Percentiles rank a stretch among this genome's conserved stretches.
These are phyloP conservation scores for Tautogolabrus adspersus DNA, from an alignment of 2,113 vertebrate genomes.

Conservation along the genomic window DNA sequence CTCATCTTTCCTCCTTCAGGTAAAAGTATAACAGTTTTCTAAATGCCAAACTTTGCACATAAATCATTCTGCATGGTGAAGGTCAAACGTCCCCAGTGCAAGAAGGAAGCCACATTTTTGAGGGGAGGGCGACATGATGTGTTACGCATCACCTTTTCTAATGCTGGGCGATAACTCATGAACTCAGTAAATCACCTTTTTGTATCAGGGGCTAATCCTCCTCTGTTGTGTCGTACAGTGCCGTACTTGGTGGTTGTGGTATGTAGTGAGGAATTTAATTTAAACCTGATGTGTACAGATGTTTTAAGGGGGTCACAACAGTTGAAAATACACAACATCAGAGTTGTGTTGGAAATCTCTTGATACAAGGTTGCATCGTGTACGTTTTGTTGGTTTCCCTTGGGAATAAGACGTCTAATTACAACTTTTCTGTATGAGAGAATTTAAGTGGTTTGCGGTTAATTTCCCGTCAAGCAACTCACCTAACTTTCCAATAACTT, in stretches of 20 bases:
- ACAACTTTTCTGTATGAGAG: not conserved
- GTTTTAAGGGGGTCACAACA: slow-evolving; percentile 5
- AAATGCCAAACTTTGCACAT: not conserved
- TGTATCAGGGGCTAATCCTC: not conserved
- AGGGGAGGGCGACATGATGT: not conserved
- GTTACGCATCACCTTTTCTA: not conserved
- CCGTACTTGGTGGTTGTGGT: not conserved
- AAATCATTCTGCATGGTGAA: not conserved
- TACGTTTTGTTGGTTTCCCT: not conserved
- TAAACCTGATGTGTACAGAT: not conserved
- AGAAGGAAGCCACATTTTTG: not conserved
- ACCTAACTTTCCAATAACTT: not conserved
- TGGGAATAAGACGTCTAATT: not conserved
- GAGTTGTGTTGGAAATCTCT: not conserved
- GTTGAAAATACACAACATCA: not conserved
- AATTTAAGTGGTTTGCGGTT: slow-evolving; percentile 9
- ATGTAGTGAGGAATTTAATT: not conserved
- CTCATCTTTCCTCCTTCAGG: not conserved
- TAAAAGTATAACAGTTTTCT: not conserved
- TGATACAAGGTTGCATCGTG: not conserved
- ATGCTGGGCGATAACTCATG: not conserved
- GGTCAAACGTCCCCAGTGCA: not conserved
- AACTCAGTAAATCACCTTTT: not conserved
- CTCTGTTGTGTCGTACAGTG: not conserved
- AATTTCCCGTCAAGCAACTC: not conserved